A percentile compares a stretch with the other conserved stretches of the same genome.
These are phyloP conservation scores for Lamprologus tigripictilis DNA, from an alignment of 2,113 vertebrate genomes.

Conservation along the genomic window DNA sequence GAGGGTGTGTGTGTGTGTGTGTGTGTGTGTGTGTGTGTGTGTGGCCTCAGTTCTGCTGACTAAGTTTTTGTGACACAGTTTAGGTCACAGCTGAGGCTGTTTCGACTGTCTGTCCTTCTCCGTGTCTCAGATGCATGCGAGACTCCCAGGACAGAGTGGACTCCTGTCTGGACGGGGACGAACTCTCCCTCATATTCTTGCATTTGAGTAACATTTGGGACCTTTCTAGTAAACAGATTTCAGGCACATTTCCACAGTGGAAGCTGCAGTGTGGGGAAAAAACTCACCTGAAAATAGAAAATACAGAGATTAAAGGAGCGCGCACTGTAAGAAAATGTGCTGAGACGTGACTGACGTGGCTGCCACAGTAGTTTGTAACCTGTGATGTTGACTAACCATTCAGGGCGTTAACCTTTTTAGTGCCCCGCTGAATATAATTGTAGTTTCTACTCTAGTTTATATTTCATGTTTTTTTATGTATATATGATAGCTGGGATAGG, in stretches of 20 bases:
- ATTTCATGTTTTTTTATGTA: no score
- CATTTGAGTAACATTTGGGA: neutral
- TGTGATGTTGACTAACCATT: no score
- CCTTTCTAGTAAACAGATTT: neutral
- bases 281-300: neutral
- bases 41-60: neutral
- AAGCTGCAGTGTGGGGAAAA: neutral
- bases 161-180: neutral
- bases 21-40: neutral
- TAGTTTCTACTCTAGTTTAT: no score
- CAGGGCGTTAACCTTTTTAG: no score
- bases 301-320: neutral
- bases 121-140: neutral
- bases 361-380: no score
- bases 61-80: constrained; percentile 1
- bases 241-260: neutral
- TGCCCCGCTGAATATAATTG: no score
- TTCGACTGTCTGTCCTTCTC: neutral
- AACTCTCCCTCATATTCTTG: neutral
- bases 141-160: neutral
- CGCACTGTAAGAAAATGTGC: no score
- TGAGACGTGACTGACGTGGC: no score
- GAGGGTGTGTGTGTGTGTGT: neutral
- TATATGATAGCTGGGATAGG: no score
- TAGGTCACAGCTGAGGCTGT: neutral